Conservation (phyloP, 2,797 vertebrate genomes). For the Hippoglossus hippoglossus region DNA sequence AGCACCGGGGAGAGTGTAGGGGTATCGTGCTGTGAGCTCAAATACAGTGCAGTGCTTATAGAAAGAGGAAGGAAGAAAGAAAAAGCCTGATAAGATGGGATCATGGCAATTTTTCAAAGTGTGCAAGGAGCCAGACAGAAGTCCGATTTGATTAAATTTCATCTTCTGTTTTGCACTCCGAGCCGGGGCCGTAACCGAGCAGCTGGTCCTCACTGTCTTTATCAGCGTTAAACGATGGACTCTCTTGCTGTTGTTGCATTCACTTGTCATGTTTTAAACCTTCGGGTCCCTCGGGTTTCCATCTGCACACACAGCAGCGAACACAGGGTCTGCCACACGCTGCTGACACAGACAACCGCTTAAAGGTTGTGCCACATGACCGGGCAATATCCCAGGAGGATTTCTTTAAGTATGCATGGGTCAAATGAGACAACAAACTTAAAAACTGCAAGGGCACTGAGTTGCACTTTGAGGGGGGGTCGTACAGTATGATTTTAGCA, state of each 20-base stretch:
- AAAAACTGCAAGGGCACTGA: constrained; percentile 38
- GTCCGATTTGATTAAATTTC: neutral
- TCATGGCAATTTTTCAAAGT: constrained; percentile 11
- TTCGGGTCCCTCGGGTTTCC: constrained; percentile 55
- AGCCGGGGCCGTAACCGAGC: constrained; percentile 24
- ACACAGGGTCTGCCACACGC: constrained; percentile 42
- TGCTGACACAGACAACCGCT: constrained; percentile 74
- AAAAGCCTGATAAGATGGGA: constrained; percentile 33
- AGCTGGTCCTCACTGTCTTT: constrained; percentile 57
- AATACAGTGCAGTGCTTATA: constrained; percentile 1
- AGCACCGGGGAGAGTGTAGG: neutral
- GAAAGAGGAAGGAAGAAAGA: constrained; percentile 20
- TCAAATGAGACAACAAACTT: constrained; percentile 38
- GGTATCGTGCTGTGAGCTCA: neutral
- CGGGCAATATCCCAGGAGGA: constrained; percentile 55
- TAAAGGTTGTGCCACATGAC: constrained; percentile 62
- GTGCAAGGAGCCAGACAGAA: constrained; percentile 11
- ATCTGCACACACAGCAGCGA: constrained; percentile 72
- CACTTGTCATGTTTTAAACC: constrained; percentile 54
- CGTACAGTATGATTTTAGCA: constrained; percentile 9
- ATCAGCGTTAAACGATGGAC: constrained; percentile 59
- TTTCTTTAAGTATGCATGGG: constrained; percentile 47
- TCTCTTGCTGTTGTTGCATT: constrained; percentile 57
- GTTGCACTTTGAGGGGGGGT: constrained; percentile 21
- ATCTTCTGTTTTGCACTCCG: neutral